These are phyloP conservation scores for human DNA, from an alignment of 2,113 vertebrate genomes.

Conservation along the genomic window GRCh38 chr2:14094501-14095000, in stretches of 20 bases:
- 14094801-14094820: neutral
- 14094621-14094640: neutral
- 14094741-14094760: neutral
- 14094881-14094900: neutral
- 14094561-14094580: neutral
- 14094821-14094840: neutral
- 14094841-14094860: neutral
- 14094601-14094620: neutral
- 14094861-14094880: neutral
- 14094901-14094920: neutral
- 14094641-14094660: neutral
- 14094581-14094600: neutral
- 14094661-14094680: neutral
- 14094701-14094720: neutral
- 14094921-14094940: neutral
- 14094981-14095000: neutral
- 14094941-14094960: neutral
- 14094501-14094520: neutral
- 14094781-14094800: neutral
- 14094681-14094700: neutral
- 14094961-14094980: neutral
- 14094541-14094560: neutral
- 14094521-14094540: neutral
- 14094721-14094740: neutral
- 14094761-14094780: neutral